Evolutionary conservation across 1,140 invertebrate genomes (phyloP).

Genomic region (Ceratoteleas bidentatus): DNA sequence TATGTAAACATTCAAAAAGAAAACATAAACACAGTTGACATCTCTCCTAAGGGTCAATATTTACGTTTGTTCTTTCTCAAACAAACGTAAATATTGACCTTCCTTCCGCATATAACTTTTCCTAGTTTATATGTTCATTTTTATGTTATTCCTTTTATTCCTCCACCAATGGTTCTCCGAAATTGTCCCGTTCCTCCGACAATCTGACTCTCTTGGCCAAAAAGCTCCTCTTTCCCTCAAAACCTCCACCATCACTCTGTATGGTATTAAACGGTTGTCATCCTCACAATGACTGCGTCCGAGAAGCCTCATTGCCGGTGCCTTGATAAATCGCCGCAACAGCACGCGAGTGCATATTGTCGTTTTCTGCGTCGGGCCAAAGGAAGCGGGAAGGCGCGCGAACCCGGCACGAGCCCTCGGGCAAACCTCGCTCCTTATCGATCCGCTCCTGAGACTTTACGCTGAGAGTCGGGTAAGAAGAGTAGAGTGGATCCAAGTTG

Average conservation of each 20-base stretch:
- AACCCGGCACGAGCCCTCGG: constrained; percentile 76
- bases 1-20: no score
- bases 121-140: no score
- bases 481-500: constrained; percentile 60
- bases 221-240: not conserved
- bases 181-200: no score
- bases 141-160: no score
- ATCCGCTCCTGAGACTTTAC: constrained; percentile 76
- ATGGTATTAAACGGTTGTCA: constrained; percentile 21
- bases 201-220: not conserved
- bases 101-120: no score
- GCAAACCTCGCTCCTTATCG: constrained; percentile 79
- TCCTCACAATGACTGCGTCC: not conserved
- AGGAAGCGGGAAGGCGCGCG: constrained; percentile 71
- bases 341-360: constrained; percentile 58
- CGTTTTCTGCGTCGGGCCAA: constrained; percentile 55
- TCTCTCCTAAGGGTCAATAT: no score
- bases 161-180: no score
- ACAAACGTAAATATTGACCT: no score
- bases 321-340: constrained; percentile 59
- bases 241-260: not conserved
- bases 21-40: no score
- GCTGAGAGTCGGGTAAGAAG: constrained; percentile 65
- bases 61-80: no score
- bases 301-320: constrained; percentile 30